Percentiles rank a stretch among this genome's conserved stretches.
Conservation (phyloP, 2,888 invertebrate genomes). For the Ophion ellenae region DNA sequence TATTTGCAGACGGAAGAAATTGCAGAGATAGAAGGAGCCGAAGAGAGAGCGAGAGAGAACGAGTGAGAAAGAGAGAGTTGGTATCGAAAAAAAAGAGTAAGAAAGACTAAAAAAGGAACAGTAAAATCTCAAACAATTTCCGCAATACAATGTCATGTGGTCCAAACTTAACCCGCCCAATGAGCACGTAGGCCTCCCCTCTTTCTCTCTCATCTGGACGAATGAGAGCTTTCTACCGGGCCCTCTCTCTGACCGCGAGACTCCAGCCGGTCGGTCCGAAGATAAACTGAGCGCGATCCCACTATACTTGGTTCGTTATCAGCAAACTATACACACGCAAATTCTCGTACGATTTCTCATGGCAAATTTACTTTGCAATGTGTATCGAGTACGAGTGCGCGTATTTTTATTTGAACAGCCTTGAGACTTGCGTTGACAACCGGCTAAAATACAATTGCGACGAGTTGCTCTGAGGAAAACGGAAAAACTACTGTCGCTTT, state of each 20-base stretch:
- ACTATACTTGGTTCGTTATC: conserved; percentile 40
- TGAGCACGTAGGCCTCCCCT: not conserved
- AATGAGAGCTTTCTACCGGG: not conserved
- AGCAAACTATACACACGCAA: conserved; percentile 20
- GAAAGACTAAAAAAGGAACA: not conserved
- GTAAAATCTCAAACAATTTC: not conserved
- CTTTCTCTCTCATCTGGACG: not conserved
- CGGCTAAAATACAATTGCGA: conserved; percentile 14
- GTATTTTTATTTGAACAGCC: conserved; percentile 55
- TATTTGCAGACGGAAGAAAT: no score
- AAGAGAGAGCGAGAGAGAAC: no score
- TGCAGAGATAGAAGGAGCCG: no score
- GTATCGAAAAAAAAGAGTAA: no score
- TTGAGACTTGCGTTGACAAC: conserved; percentile 20
- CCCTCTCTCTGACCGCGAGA: no score
- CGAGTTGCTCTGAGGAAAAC: conserved; percentile 27
- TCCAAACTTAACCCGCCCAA: not conserved
- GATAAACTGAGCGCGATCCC: not conserved
- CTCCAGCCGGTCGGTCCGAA: not conserved
- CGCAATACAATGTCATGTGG: not conserved
- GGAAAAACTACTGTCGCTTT: conserved; percentile 14
- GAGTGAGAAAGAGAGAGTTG: no score
- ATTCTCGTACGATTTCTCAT: conserved; percentile 22
- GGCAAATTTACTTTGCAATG: conserved; percentile 26
- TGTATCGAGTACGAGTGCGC: not conserved